Base-by-base conservation (phyloP, 2,888 invertebrate species). In the Entomobrya multifasciata region DNA sequence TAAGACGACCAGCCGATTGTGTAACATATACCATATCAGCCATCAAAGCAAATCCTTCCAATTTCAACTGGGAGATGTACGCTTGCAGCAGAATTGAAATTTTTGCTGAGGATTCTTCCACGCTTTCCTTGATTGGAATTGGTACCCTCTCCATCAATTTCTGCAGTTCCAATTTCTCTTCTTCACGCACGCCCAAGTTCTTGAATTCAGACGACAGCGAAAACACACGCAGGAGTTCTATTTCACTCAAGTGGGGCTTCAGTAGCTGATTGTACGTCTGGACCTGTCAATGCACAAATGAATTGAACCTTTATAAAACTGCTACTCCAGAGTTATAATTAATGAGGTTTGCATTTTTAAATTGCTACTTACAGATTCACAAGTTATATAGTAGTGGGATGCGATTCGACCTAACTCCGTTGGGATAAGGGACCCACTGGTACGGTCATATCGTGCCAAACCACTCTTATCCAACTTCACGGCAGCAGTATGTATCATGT, bases 11-110 rank as follows among this genome's bases (percentile, higher is more conserved):
- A 0, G 99, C 99, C 0, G 98, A 98, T 93, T 99, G 99, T 0
- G 99, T 99, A 0, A 99, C 97, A 92, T 97, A 99, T 3, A 99
- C 98, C 99, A 99, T 99, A 92, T 99, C 99, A 0, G 98, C 97
- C 97, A 99, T 99, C 1, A 99, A 94, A 0, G 99, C 99, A 93
- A 99, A 99, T 0, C 99, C 99, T 92, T 99, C 99, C 81, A 99
- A 93, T 93, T 99, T 99, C 90, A 99, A 93, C 93, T 99, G 99
- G 0, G 99, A 99, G 89, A 99, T 99, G 93, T 99, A 99, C 0
- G 99, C 98, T 93, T 85, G 99, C 0, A 99, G 94, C 0, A 99
- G 93, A 10, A 98, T 98, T 92, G 99, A 99, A 36, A 98, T 94
- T 92, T 99, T 99, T 0, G 99, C 99, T 86, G 97, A 97, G 0